Evolutionary conservation across 2,888 invertebrate genomes (phyloP), one percentile per base, ranked within the genome.

Genomic region (Eutolmus rufibarbis): DNA sequence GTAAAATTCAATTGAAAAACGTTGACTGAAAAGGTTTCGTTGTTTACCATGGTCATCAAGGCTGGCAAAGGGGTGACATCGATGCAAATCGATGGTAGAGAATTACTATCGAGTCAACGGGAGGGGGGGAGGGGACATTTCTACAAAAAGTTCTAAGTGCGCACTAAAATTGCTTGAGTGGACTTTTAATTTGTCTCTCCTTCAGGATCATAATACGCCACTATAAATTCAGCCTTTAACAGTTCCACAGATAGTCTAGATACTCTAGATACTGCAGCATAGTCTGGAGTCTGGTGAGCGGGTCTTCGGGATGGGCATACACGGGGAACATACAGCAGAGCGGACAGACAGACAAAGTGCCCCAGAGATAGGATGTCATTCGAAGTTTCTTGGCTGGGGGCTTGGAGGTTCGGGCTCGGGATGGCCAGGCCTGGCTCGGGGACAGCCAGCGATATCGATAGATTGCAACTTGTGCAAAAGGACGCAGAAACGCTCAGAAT

Each of bases 401-500:
- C 5, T 34, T 34, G 7, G 34, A 34, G 34, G 1, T 28, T 66
- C 9, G 66, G 8, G 66, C 66, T 66, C 28, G 66, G 66, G 28
- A 19, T 66, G 66, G 66, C 66, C 23, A 66, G 66, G 12, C 19
- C 66, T 28, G 66, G 66, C 8, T 66, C 66, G 19, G 31, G 51
- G 56, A 84, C 51, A 66, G 40, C 4, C 51, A 43, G 40, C 84
- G 84, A 84, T 66, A 40, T 40, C 84, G 84, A 74, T 81, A 56
- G 81, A 81, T 84, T 84, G 84, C 84, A 84, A 84, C 84, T 84
- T 66, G 40, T 84, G 84, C 84, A 84, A 81, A 81, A 56, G 56
- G 84, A 74, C 40, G 56, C n/a, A n/a, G 19, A 19, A 23, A 5
- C 66, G 19, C 28, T 66, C 66, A 40, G 40, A 84, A 84, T 84